phyloP scores from a whole-genome alignment of 1,140 invertebrate species.

The Melanaphis sacchari region DNA sequence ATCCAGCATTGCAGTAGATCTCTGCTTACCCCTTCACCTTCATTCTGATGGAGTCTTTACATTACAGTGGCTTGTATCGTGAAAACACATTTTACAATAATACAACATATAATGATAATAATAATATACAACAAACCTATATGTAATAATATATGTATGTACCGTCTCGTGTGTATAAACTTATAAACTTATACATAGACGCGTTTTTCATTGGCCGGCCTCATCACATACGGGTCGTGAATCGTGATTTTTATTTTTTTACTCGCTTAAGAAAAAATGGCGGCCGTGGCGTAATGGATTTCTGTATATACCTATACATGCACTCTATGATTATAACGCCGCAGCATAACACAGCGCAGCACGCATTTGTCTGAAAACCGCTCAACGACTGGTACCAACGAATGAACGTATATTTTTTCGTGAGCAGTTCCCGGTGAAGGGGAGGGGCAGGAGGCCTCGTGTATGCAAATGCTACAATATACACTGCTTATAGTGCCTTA shows the following conservation, averaged over 20 bases:
- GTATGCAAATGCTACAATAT: not conserved
- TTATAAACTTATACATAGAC: not conserved
- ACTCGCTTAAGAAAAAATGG: conserved; percentile 33
- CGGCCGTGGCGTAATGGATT: conserved; percentile 46
- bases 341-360: not conserved
- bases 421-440: not conserved
- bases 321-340: conserved; percentile 7
- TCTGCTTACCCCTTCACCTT: not conserved
- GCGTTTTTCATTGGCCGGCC: conserved; percentile 37
- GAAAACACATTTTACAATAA: not conserved
- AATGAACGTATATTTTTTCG: not conserved
- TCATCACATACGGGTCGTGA: not conserved
- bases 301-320: not conserved
- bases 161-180: not conserved
- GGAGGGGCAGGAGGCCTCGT: not conserved
- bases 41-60: not conserved
- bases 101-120: not conserved
- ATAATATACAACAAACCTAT: not conserved
- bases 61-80: not conserved
- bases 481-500: not conserved
- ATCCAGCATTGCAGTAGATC: not conserved
- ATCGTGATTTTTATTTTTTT: conserved; percentile 40
- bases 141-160: not conserved
- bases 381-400: not conserved
- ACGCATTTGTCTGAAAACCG: conserved; percentile 20